Conservation (phyloP, 2,888 invertebrate genomes). For the Tinea trinotella region DNA sequence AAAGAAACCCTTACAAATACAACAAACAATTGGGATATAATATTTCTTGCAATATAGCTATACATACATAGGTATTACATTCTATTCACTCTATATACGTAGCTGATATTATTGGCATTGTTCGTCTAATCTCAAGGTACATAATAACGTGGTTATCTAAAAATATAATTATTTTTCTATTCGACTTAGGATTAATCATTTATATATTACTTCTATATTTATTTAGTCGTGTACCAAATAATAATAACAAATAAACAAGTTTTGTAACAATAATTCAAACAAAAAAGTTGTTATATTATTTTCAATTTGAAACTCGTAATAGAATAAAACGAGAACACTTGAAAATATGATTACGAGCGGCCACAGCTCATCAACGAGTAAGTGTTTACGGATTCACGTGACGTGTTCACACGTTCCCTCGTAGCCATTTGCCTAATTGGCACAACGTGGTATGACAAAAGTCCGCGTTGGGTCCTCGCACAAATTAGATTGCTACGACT, state of each 20-base stretch:
- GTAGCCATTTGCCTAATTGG: conserved; percentile 59
- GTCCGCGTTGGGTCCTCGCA: conserved; percentile 41
- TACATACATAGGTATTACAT: background rate
- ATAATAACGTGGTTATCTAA: too few species aligned
- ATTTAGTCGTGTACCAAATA: too few species aligned
- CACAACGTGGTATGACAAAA: conserved; percentile 58
- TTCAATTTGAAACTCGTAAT: background rate
- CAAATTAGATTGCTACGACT: conserved; percentile 56
- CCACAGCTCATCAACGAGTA: conserved; percentile 39
- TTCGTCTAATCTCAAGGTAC: background rate
- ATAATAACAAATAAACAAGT: too few species aligned
- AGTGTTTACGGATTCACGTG: conserved; percentile 56
- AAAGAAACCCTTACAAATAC: conserved; percentile 68
- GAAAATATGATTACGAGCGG: conserved; percentile 50
- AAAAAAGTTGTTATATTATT: too few species aligned
- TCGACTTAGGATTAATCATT: too few species aligned
- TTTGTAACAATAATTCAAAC: too few species aligned
- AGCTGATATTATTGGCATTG: background rate
- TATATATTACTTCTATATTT: too few species aligned
- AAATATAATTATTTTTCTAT: too few species aligned
- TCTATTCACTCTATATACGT: background rate
- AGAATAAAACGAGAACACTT: conserved; percentile 12
- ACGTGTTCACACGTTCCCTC: conserved; percentile 28
- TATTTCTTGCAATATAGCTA: background rate
- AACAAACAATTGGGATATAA: conserved; percentile 63